Evolutionary conservation across 2,888 invertebrate species (phyloP).

Genomic region (Agrotis segetum): DNA sequence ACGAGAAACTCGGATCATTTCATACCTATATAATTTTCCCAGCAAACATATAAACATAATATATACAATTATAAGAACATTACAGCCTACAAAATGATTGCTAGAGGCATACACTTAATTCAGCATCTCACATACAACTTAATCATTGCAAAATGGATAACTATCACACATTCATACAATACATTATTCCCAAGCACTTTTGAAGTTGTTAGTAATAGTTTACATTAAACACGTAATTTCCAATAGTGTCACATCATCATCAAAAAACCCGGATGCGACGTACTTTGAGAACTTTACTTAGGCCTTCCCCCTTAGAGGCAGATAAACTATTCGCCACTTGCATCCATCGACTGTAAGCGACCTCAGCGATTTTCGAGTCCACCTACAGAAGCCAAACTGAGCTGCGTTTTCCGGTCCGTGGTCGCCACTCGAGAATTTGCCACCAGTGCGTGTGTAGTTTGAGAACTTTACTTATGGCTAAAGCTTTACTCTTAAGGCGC

Average conservation of each 20-base stretch:
- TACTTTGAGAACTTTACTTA: no score
- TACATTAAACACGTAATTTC: slow-evolving; percentile 20
- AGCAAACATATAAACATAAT: slow-evolving; percentile 11
- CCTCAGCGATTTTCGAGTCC: no score
- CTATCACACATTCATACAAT: neutral
- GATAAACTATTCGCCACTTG: no score
- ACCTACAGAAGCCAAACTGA: no score
- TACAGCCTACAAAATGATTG: slow-evolving; percentile 14
- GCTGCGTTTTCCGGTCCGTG: no score
- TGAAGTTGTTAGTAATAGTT: no score
- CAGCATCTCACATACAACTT: neutral
- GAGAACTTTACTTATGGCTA: slow-evolving; percentile 18
- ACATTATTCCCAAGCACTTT: no score
- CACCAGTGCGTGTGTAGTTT: slow-evolving; percentile 18
- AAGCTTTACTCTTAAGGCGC: slow-evolving; percentile 2
- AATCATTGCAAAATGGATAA: slow-evolving; percentile 22
- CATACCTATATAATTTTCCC: neutral
- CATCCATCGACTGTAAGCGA: no score
- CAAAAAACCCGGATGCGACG: no score
- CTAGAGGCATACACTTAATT: slow-evolving; percentile 19
- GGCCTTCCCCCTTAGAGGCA: no score
- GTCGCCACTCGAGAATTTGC: no score
- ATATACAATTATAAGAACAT: slow-evolving; percentile 28
- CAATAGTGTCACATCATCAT: no score
- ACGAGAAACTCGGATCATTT: neutral